A percentile compares a stretch with the other conserved stretches of the same genome.
Evolutionary conservation across 2,113 vertebrate genomes (phyloP).

Genomic region (Malurus cyaneus): DNA sequence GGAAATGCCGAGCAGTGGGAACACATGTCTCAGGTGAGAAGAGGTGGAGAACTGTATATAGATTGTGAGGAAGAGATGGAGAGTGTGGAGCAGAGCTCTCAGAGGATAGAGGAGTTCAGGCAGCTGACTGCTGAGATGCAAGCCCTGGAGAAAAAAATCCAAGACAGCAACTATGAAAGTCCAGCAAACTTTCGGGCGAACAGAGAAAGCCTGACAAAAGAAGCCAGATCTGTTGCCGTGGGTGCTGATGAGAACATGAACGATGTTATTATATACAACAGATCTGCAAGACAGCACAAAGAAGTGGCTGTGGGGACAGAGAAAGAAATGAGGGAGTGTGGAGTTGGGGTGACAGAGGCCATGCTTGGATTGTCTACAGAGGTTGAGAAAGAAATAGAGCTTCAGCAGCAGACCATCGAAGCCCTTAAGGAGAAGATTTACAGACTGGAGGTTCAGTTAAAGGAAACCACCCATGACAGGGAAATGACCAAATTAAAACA

Average conservation of each 20-base stretch:
- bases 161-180: constrained; percentile 72
- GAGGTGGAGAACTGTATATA: constrained; percentile 87
- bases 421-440: constrained; percentile 93
- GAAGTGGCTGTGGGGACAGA: constrained; percentile 81
- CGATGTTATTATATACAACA: constrained; percentile 70
- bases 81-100: constrained; percentile 79
- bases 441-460: constrained; percentile 89
- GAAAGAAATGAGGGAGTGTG: constrained; percentile 66
- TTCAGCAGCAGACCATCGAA: constrained; percentile 93
- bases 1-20: constrained; percentile 91
- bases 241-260: constrained; percentile 86
- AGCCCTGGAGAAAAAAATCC: constrained; percentile 88
- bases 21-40: constrained; percentile 71
- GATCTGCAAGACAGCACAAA: constrained; percentile 46
- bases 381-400: constrained; percentile 87
- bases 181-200: constrained; percentile 30
- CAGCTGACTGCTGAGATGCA: constrained; percentile 92
- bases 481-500: constrained; percentile 97
- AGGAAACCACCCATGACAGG: constrained; percentile 89
- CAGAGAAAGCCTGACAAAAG: constrained; percentile 39
- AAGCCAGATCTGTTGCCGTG: constrained; percentile 80
- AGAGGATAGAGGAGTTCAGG: constrained; percentile 88
- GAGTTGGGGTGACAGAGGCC: constrained; percentile 85
- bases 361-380: constrained; percentile 91
- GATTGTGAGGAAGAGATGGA: constrained; percentile 83